Evolutionary conservation across 2,888 invertebrate species (phyloP).

Genomic region (Pantelozetes paolii): DNA sequence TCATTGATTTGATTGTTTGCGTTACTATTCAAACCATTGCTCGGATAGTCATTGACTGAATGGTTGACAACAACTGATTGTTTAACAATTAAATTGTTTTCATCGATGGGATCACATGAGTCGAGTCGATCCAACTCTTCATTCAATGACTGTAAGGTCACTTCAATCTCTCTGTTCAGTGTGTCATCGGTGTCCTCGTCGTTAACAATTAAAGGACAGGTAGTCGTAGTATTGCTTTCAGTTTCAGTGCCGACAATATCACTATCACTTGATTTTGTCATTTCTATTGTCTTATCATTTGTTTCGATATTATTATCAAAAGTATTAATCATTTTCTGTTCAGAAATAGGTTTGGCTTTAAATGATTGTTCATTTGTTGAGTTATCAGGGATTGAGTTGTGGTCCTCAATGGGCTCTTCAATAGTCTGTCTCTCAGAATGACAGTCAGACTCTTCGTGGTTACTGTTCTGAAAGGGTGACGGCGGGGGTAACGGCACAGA

Average conservation of each 20-base stretch:
- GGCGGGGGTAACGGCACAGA: constrained; percentile 18
- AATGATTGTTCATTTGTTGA: background rate
- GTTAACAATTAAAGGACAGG: background rate
- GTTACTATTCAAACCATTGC: background rate
- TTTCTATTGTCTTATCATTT: background rate
- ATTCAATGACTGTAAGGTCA: constrained; percentile 19
- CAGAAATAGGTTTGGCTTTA: background rate
- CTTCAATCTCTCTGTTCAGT: constrained; percentile 25
- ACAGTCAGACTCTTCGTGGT: background rate
- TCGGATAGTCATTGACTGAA: background rate
- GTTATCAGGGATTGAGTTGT: background rate
- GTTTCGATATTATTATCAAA: background rate
- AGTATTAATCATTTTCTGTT: background rate
- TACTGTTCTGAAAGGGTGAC: constrained; percentile 24
- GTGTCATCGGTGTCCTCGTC: background rate
- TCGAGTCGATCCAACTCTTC: constrained; percentile 27
- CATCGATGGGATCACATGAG: background rate
- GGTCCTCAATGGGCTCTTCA: background rate
- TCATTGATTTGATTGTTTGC: background rate
- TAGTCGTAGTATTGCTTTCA: background rate
- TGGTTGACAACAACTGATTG: background rate
- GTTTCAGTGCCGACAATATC: background rate
- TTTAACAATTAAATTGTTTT: background rate
- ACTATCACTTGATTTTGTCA: background rate
- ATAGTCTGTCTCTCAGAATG: background rate